These are phyloP conservation scores for Aplysia californica DNA, from an alignment of 1,140 invertebrate species.

Conservation along the genomic window DNA sequence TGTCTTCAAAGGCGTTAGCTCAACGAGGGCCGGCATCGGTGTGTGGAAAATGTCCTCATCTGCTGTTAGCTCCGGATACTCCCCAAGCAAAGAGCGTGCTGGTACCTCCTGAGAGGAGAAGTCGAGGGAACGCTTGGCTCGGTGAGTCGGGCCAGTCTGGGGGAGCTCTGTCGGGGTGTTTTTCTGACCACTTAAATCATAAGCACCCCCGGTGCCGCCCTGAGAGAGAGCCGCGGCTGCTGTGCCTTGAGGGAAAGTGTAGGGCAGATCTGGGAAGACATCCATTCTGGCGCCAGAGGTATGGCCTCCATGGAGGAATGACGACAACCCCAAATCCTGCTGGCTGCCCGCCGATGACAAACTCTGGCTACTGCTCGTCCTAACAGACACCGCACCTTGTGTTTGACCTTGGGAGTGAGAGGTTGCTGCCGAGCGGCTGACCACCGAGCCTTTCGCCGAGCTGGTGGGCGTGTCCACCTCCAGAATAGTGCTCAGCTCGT, in stretches of 20 bases:
- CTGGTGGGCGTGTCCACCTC: slow-evolving; percentile 43
- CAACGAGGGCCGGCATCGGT: neutral
- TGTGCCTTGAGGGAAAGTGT: neutral
- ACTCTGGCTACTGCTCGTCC: too few relatives aligned
- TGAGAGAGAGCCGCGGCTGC: neutral
- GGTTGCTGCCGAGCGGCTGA: too few relatives aligned
- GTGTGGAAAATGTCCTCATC: slow-evolving; percentile 5
- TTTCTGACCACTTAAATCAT: neutral
- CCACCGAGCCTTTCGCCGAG: too few relatives aligned
- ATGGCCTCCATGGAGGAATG: too few relatives aligned
- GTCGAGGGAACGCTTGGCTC: neutral
- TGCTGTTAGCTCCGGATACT: neutral
- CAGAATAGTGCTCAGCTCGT: slow-evolving; percentile 46
- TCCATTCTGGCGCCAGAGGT: neutral
- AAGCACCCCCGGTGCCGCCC: neutral
- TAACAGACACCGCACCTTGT: too few relatives aligned
- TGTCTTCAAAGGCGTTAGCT: neutral
- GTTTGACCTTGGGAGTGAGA: too few relatives aligned
- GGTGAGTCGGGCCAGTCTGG: neutral
- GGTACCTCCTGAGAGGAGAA: neutral
- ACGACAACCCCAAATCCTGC: too few relatives aligned
- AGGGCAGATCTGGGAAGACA: slow-evolving; percentile 3
- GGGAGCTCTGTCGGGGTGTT: neutral
- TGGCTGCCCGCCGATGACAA: too few relatives aligned
- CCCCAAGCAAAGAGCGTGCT: neutral